Evolutionary conservation across 2,888 invertebrate species (phyloP), one percentile per base, ranked within the genome.

Genomic region (Temnothorax ravouxi): DNA sequence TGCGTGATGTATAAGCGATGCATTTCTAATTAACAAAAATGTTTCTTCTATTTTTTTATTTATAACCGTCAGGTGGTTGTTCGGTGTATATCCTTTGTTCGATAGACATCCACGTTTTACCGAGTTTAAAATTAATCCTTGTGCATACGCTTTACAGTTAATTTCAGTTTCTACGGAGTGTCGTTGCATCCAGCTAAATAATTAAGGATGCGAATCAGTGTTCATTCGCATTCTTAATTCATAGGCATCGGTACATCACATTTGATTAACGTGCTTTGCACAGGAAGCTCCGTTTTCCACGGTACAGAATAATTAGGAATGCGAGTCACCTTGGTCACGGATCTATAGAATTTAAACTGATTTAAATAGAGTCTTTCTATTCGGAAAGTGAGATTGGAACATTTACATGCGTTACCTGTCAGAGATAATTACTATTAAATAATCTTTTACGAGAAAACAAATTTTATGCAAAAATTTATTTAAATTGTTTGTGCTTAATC

Each of bases 271-370:
- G 77, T 69, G 69, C 5, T 54, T 71, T 15, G 54, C 54, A 77
- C 38, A 77, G 9, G 9, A 69, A 69, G 52, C 4, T 52, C 29
- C 21, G 52, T 29, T 77, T 47, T 77, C 71, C 52, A 41, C 38
- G 41, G 3, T 44, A 76, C n/a, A 71, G 8, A 76, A 56, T 15
- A 66, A 84, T 84, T 84, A 82, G 29, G 50, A 47, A 84, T 84
- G 84, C 82, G 38, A 66, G 61, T 83, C 84, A 66, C 38, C 38
- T 47, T 72, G 54, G n/a, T 41, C 41, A 64, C 38, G 29, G 82
- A 82, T 72, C 56, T 50, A 52, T 29, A 21, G 82, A 82, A 72
- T 82, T 66, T 82, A 56, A 83, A 84, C 72, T 52, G 61, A 84
- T 81, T 62, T 15, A 38, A 77, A 59, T 41, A 41, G 38, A 69